Evolutionary conservation across 2,113 vertebrate genomes (phyloP), one percentile per base, ranked within the genome.

Genomic region (Microcebus murinus): DNA sequence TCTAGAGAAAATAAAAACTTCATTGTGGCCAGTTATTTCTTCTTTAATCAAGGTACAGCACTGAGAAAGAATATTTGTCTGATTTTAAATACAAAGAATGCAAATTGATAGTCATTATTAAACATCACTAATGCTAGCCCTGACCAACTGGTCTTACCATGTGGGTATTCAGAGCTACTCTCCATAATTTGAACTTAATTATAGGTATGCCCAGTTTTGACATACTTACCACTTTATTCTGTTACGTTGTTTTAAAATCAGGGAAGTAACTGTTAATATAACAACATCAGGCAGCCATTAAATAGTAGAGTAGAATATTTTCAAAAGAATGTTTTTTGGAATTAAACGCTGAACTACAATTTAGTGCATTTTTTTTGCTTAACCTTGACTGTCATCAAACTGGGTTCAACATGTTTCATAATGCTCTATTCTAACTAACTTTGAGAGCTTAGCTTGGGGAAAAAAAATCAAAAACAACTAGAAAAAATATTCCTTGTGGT

Each of bases 211-310:
- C 48, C 67, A 45, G 8, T 87, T 74, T 42, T 45, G 42, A 89
- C 27, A 73, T 31, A 83, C 14, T 34, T 79, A 68, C 42, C 77
- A 83, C 34, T 71, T 96, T 95, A 3, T 73, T 83, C 82, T 50
- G 50, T 88, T 36, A 11, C 79, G 59, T 87, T 68, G 27, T 42
- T 91, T 88, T 85, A 36, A 71, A 91, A 71, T 50, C 42, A 68
- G 42, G 42, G 68, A 90, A 87, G 55, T 87, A 48, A 59, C 65
- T 90, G 39, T 94, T 95, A 77, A 73, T 71, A 29, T 87, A 90
- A 86, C 36, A 36, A 36, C 71, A 27, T 52, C 48, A 39, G n/a
- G 86, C 27, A 74, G 25, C 70, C 31, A 73, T 48, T n/a, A 65
- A 52, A 52, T 31, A 71, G 59, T 82, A 39, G 90, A 94, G 61